Conservation (phyloP, 2,797 vertebrate genomes). For the Neoniphon sammara region DNA sequence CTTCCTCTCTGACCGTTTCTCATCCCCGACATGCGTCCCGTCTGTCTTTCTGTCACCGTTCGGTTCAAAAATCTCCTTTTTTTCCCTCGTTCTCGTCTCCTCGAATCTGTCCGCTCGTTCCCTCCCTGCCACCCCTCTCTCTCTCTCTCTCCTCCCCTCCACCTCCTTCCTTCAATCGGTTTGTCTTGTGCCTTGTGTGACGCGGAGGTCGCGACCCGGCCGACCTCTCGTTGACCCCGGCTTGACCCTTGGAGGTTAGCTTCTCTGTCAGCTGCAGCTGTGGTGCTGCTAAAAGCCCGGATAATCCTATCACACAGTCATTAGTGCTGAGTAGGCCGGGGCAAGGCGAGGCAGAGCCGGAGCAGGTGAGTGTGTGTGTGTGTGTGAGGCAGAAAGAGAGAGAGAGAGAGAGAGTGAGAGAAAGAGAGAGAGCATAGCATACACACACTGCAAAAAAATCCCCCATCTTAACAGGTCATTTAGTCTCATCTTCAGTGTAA, state of each 20-base stretch:
- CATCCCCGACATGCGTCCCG: not conserved
- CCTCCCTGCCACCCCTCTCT: not conserved
- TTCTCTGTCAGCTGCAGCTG: slow-evolving; percentile 71
- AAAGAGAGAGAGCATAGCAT: not conserved
- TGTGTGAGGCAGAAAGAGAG: slow-evolving; percentile 16
- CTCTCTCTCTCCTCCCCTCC: slow-evolving; percentile 1
- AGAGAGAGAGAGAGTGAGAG: not conserved
- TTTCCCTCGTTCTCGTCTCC: not conserved
- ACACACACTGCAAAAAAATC: too few species aligned
- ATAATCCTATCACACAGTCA: slow-evolving; percentile 81
- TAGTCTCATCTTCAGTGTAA: too few species aligned
- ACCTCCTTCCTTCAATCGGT: not conserved
- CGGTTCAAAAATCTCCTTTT: not conserved
- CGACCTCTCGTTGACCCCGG: slow-evolving; percentile 71
- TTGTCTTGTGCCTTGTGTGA: slow-evolving; percentile 24
- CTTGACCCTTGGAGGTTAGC: slow-evolving; percentile 68
- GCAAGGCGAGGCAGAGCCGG: slow-evolving; percentile 30
- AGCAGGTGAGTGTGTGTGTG: slow-evolving; percentile 61
- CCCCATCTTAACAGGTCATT: too few species aligned
- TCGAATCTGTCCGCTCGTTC: too few species aligned
- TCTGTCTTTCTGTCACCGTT: slow-evolving; percentile 27
- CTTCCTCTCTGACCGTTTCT: not conserved
- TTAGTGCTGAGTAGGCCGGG: slow-evolving; percentile 65
- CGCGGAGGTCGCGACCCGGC: slow-evolving; percentile 49
- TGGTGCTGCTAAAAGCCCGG: slow-evolving; percentile 69